Evolutionary conservation across 2,797 vertebrate species (phyloP).

Genomic region (Lepus townsendii): DNA sequence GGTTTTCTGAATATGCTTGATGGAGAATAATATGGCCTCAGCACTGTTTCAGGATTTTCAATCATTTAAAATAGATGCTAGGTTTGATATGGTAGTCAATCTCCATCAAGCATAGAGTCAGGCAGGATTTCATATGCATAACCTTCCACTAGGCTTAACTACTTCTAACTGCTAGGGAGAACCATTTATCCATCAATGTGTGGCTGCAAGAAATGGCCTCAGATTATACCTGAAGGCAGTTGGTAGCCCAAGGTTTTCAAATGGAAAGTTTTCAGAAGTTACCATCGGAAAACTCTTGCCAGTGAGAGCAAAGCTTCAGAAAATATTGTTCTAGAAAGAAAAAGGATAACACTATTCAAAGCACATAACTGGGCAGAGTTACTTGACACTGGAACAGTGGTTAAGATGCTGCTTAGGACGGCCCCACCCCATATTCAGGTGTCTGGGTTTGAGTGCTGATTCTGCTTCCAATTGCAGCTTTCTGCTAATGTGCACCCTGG

Average conservation of each 20-base stretch:
- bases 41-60: constrained; percentile 67
- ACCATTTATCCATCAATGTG: background rate
- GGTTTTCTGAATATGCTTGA: constrained; percentile 76
- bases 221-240: background rate
- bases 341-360: constrained; percentile 9
- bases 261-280: constrained; percentile 31
- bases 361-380: background rate
- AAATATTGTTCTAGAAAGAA: background rate
- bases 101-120: constrained; percentile 71
- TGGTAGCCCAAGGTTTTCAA: background rate
- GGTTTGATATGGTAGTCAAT: constrained; percentile 71
- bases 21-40: constrained; percentile 76
- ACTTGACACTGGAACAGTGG: background rate
- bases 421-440: too few species aligned
- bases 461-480: too few species aligned
- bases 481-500: too few species aligned
- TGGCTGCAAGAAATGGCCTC: background rate
- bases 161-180: constrained; percentile 36
- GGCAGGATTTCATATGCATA: constrained; percentile 70
- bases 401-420: too few species aligned
- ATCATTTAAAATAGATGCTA: constrained; percentile 76
- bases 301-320: background rate
- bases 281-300: constrained; percentile 6
- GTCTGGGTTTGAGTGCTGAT: too few species aligned
- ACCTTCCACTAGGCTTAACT: constrained; percentile 67